These are phyloP conservation scores for Camponotus vicinus DNA, from an alignment of 1,140 invertebrate species.

Conservation along the genomic window DNA sequence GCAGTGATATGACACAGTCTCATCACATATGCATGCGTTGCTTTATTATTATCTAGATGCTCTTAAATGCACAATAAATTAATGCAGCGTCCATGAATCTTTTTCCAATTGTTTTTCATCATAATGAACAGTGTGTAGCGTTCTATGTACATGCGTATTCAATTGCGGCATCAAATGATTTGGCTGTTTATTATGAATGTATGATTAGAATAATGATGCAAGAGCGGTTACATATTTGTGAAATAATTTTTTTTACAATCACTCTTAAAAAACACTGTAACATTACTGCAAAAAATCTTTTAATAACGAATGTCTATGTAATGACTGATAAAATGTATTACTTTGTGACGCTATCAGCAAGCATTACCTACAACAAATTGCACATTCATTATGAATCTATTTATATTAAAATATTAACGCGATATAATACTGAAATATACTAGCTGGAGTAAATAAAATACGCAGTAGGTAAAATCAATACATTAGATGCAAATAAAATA, in stretches of 20 bases:
- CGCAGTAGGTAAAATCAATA: background rate
- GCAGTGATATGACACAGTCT: too few species aligned
- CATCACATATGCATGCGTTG: too few species aligned
- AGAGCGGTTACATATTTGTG: slow-evolving; percentile 1
- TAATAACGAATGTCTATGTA: too few species aligned
- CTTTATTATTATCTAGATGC: too few species aligned
- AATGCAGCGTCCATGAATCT: too few species aligned
- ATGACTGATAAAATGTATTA: slow-evolving; percentile 13
- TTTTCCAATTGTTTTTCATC: too few species aligned
- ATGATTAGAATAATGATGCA: background rate
- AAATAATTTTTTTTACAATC: background rate
- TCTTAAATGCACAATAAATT: too few species aligned
- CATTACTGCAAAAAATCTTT: background rate
- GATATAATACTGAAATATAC: background rate
- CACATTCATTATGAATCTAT: background rate
- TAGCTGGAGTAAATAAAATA: background rate
- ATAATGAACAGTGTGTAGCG: background rate
- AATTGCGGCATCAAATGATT: slow-evolving; percentile 2
- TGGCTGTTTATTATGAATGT: background rate
- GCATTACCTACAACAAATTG: background rate
- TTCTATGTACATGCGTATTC: background rate
- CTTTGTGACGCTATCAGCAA: background rate
- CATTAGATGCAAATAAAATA: background rate
- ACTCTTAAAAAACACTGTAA: too few species aligned
- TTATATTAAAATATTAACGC: background rate